Conservation (phyloP, 2,113 vertebrate species). For the Nothoprocta perdicaria region DNA sequence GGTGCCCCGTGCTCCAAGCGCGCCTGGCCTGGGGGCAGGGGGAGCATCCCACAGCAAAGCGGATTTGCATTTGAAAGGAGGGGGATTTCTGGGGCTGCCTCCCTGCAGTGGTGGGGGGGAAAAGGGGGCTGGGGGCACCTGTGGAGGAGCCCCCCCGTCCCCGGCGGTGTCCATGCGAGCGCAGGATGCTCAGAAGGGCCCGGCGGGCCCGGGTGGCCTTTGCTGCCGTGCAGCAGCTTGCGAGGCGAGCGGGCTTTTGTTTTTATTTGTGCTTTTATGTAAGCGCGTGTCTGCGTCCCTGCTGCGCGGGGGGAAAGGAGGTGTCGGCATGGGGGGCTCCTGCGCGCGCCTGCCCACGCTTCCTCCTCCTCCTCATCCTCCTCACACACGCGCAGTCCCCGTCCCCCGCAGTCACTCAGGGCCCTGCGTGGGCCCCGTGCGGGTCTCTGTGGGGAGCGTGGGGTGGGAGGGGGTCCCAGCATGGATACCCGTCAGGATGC, state of each 20-base stretch:
- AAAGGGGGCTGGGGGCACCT: rapidly evolving
- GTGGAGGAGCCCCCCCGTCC: rapidly evolving
- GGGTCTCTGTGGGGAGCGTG: neutral
- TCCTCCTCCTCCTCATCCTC: no score
- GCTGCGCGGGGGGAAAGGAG: rapidly evolving
- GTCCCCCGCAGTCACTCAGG: rapidly evolving
- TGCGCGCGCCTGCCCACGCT: neutral
- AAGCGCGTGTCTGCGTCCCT: rapidly evolving
- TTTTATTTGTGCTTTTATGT: slow-evolving; percentile 6
- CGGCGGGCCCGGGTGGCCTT: neutral
- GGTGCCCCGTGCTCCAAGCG: neutral
- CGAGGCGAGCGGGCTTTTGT: slow-evolving; percentile 5
- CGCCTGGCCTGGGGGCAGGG: neutral
- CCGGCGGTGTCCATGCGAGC: neutral
- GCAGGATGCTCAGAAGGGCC: neutral
- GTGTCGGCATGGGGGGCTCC: neutral
- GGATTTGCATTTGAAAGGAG: neutral
- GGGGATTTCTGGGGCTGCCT: neutral
- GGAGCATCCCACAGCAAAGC: neutral
- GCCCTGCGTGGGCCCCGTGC: neutral
- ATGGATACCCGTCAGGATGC: neutral
- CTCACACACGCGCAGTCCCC: rapidly evolving
- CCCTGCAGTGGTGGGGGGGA: neutral
- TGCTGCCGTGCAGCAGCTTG: neutral
- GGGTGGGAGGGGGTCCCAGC: neutral